Conservation (phyloP, 2,888 invertebrate species). For the Drosophila austrosaltans region DNA sequence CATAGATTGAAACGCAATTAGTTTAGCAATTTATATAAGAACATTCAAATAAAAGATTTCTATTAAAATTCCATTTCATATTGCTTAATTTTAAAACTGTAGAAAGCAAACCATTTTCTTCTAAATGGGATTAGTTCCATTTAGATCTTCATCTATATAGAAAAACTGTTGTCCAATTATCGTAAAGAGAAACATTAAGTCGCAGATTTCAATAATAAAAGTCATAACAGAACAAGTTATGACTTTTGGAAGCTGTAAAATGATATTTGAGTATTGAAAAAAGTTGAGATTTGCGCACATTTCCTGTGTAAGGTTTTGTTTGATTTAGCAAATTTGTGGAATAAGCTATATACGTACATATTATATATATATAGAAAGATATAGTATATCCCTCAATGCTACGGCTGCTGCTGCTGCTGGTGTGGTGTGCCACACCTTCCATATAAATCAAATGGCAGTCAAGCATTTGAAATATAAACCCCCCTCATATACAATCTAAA, state of each 20-base stretch:
- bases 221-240: neutral
- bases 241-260: neutral
- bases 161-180: too few species aligned
- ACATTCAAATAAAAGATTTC: too few species aligned
- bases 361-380: neutral
- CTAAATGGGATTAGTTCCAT: neutral
- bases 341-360: neutral
- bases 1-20: too few species aligned
- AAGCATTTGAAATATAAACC: conserved; percentile 60
- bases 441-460: conserved; percentile 22
- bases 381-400: neutral
- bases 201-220: neutral
- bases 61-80: too few species aligned
- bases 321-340: neutral
- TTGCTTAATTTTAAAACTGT: too few species aligned
- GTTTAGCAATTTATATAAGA: too few species aligned
- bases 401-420: neutral
- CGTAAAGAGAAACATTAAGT: neutral
- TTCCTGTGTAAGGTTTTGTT: neutral
- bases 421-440: conserved; percentile 6
- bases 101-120: too few species aligned
- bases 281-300: neutral
- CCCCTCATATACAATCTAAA: conserved; percentile 47
- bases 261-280: neutral
- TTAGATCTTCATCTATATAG: neutral